Evolutionary conservation across 2,888 invertebrate species (phyloP).

Genomic region (Smittia sp.): DNA sequence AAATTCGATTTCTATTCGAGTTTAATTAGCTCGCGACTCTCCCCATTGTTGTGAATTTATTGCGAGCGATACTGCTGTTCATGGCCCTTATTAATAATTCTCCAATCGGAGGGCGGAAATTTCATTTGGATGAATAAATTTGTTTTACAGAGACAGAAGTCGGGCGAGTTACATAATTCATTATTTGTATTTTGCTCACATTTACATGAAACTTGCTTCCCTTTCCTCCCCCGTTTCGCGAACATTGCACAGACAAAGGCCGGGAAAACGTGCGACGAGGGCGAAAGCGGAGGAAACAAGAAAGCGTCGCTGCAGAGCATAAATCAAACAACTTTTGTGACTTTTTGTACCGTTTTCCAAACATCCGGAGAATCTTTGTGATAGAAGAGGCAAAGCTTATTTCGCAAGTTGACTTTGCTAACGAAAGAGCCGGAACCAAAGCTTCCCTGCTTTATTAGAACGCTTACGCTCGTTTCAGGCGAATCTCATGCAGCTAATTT

Average conservation of each 20-base stretch:
- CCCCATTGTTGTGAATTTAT: neutral
- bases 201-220: slow-evolving; percentile 6
- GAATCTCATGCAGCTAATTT: slow-evolving; percentile 13
- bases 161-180: neutral
- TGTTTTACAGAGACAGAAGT: neutral
- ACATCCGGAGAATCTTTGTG: neutral
- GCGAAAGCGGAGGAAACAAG: neutral
- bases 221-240: no score
- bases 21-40: slow-evolving; percentile 1
- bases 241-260: neutral
- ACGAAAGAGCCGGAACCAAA: no score
- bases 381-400: neutral
- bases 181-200: slow-evolving; percentile 9
- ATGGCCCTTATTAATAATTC: neutral
- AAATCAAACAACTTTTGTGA: slow-evolving; percentile 40
- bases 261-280: neutral
- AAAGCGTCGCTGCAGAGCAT: slow-evolving; percentile 22
- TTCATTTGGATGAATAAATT: slow-evolving; percentile 9
- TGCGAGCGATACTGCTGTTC: neutral
- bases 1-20: slow-evolving; percentile 10
- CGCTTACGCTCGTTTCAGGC: no score
- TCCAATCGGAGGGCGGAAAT: neutral
- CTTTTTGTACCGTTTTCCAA: slow-evolving; percentile 1
- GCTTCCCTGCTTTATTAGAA: no score
- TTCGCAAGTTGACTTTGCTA: no score